Conservation (phyloP, 1,140 invertebrate species). For the Aphis gossypii region DNA sequence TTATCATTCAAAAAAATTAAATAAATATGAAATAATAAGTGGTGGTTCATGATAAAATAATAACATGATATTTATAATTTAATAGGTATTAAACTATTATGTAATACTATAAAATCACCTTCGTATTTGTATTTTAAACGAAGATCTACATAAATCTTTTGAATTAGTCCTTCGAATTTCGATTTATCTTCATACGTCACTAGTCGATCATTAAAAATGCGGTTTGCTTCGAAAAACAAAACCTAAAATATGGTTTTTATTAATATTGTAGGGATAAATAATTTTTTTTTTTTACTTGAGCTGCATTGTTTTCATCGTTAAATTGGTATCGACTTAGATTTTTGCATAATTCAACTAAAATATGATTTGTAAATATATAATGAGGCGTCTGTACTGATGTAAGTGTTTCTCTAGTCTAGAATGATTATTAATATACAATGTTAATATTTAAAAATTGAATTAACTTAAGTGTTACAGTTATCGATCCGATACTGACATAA, state of each 20-base stretch:
- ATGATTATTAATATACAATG: not conserved
- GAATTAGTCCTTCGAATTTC: conserved; percentile 74
- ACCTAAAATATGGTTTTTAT: conserved; percentile 66
- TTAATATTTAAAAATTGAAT: not conserved
- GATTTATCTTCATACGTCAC: conserved; percentile 72
- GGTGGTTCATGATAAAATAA: too few species aligned
- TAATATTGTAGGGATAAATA: not conserved
- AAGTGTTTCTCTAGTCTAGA: conserved; percentile 22
- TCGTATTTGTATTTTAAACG: conserved; percentile 31
- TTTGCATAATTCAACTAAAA: conserved; percentile 48
- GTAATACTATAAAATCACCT: conserved; percentile 1
- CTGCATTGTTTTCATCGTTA: conserved; percentile 8
- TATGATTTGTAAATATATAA: conserved; percentile 49
- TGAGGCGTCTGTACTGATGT: conserved; percentile 32
- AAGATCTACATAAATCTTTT: conserved; percentile 62
- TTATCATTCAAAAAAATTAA: too few species aligned
- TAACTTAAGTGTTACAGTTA: not conserved
- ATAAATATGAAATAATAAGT: too few species aligned
- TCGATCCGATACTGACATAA: too few species aligned
- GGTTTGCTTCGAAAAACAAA: conserved; percentile 76
- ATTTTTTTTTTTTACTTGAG: conserved; percentile 9
- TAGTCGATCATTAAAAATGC: conserved; percentile 82
- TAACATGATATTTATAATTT: not conserved
- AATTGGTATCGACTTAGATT: conserved; percentile 33
- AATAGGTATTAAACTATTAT: not conserved